Evolutionary conservation across 2,113 vertebrate genomes (phyloP), one percentile per base, ranked within the genome.

Genomic region (Leptocoma aspasia): DNA sequence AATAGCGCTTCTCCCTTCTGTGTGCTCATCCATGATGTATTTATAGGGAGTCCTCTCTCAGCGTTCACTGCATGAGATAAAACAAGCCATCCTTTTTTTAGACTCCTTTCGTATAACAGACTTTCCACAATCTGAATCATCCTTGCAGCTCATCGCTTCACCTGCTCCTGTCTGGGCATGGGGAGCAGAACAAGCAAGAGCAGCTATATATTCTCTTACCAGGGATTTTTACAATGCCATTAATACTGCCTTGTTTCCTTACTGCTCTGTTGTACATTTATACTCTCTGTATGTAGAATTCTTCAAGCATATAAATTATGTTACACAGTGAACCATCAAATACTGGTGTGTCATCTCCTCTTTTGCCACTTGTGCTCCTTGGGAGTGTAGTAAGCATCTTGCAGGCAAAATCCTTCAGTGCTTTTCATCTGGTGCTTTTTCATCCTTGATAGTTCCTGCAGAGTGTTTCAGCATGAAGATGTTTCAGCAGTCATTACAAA

Each of bases 11-110:
- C 80, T 95, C 41, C 95, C 76, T 96, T 77, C 92, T 93, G 92
- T 66, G 89, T 91, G 76, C 96, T 94, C 83, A 86, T 89, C 82
- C 8, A 0, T 78, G 76, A 91, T 96, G 41, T 95, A 95, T 97
- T 96, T 97, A 96, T 95, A 96, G 94, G 86, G 89, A 89, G 68
- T 47, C 45, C 91, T 96, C 89, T 86, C 89, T 94, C 92, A 94
- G 79, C 95, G 90, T 88, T 93, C 92, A 83, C 54, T 90, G 86
- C 72, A 89, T 42, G 80, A 92, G 68, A 89, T 92, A 92, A 96
- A 97, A 92, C 65, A 94, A 89, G 72, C 60, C 54, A 73, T 57
- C 59, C 75, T 73, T 91, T 93, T 94, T 95, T 96, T 77, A 94
- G 88, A 45, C 28, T 80, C 59, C 86, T 86, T 92, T 94, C 92